phyloP scores from a whole-genome alignment of 2,888 invertebrate species.

The Zhuqinia jingwanae region DNA sequence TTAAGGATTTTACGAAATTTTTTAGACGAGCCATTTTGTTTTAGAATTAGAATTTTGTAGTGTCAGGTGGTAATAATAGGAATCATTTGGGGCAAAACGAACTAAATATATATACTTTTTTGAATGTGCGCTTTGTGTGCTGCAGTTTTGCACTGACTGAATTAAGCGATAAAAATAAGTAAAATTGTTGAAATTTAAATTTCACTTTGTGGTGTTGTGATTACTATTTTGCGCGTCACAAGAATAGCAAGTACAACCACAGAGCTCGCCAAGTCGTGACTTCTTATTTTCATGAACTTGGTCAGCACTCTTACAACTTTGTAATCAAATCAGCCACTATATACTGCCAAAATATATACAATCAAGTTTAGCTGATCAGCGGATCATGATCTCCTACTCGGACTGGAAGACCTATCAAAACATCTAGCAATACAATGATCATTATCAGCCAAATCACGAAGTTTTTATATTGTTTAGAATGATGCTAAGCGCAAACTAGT shows the following conservation, averaged over 20 bases:
- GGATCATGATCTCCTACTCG: not conserved
- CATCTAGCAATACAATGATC: slow-evolving; percentile 10
- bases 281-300: slow-evolving; percentile 14
- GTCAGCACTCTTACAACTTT: slow-evolving; percentile 14
- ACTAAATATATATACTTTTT: not conserved
- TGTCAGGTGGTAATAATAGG: not conserved
- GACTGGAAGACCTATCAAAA: slow-evolving; percentile 13
- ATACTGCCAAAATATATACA: not conserved
- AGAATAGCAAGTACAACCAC: not conserved
- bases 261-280: not conserved
- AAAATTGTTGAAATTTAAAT: not conserved
- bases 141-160: slow-evolving; percentile 16
- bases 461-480: not conserved
- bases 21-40: slow-evolving; percentile 68
- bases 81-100: not conserved
- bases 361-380: not conserved
- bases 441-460: slow-evolving; percentile 33
- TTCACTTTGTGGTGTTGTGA: not conserved
- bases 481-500: not conserved
- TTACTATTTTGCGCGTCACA: not conserved
- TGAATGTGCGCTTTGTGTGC: not conserved
- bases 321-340: not conserved
- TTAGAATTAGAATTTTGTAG: not conserved
- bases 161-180: not conserved
- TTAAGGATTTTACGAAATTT: slow-evolving; percentile 68